A percentile compares a stretch with the other conserved stretches of the same genome.
These are phyloP conservation scores for Lycia hirtaria DNA, from an alignment of 2,888 invertebrate species.

Conservation along the genomic window DNA sequence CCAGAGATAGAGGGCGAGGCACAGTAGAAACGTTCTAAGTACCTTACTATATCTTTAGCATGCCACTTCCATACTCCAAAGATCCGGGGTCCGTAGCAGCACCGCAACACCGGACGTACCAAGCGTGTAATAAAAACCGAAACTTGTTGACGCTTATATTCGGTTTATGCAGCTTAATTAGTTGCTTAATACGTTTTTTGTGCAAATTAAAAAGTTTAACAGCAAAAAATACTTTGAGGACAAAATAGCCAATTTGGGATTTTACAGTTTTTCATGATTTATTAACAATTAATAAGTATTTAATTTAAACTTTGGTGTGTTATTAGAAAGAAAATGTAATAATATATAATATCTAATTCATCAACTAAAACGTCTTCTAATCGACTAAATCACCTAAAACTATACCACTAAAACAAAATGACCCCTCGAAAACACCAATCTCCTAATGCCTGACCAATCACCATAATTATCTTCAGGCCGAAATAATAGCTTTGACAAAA, in stretches of 20 bases:
- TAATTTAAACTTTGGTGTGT: too few species aligned
- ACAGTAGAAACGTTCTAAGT: too few species aligned
- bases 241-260: too few species aligned
- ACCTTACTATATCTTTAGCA: too few species aligned
- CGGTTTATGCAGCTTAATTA: slow-evolving; percentile 39
- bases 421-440: slow-evolving; percentile 9
- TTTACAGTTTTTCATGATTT: too few species aligned
- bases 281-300: too few species aligned
- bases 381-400: neutral
- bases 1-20: too few species aligned
- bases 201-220: slow-evolving; percentile 12
- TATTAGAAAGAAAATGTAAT: too few species aligned
- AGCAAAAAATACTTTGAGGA: neutral
- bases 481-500: slow-evolving; percentile 31
- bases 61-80: slow-evolving; percentile 3
- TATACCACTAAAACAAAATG: neutral
- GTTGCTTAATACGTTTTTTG: slow-evolving; percentile 29
- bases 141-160: slow-evolving; percentile 66
- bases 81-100: slow-evolving; percentile 1
- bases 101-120: slow-evolving; percentile 50
- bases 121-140: slow-evolving; percentile 68
- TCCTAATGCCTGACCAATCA: slow-evolving; percentile 24
- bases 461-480: slow-evolving; percentile 25
- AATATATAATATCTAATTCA: too few species aligned
- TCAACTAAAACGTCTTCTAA: neutral